phyloP scores from a whole-genome alignment of 2,888 invertebrate genomes.

The Lithophane leautieri region DNA sequence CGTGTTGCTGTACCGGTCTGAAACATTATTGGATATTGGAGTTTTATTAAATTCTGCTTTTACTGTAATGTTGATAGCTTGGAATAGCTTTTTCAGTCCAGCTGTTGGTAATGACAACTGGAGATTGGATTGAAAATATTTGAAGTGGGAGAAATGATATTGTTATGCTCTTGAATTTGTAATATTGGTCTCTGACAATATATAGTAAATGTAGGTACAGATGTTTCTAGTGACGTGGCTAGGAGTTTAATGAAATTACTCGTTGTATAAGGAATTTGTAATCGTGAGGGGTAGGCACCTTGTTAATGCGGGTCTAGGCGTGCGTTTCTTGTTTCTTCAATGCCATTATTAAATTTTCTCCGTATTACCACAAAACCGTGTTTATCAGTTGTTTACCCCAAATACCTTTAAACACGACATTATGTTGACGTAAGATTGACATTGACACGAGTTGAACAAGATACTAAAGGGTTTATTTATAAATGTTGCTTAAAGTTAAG shows the following conservation, averaged over 20 bases:
- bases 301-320: not conserved
- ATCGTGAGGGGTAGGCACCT: not conserved
- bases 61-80: conserved; percentile 52
- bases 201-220: not conserved
- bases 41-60: conserved; percentile 64
- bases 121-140: conserved; percentile 51
- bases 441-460: too few relatives aligned
- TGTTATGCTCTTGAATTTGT: conserved; percentile 19
- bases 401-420: too few relatives aligned
- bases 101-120: conserved; percentile 53
- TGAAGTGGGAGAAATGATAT: conserved; percentile 32
- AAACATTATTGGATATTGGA: conserved; percentile 50
- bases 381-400: too few relatives aligned
- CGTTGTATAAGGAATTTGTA: not conserved
- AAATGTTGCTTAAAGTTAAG: too few relatives aligned
- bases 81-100: conserved; percentile 49
- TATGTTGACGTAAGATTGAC: too few relatives aligned
- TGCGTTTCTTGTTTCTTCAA: not conserved
- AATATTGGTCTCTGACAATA: not conserved
- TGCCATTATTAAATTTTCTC: too few relatives aligned
- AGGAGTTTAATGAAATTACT: conserved; percentile 2
- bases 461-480: too few relatives aligned
- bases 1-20: conserved; percentile 37
- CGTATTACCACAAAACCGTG: too few relatives aligned
- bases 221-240: not conserved